Evolutionary conservation across 2,888 invertebrate genomes (phyloP).

Genomic region (Meteorus colon): DNA sequence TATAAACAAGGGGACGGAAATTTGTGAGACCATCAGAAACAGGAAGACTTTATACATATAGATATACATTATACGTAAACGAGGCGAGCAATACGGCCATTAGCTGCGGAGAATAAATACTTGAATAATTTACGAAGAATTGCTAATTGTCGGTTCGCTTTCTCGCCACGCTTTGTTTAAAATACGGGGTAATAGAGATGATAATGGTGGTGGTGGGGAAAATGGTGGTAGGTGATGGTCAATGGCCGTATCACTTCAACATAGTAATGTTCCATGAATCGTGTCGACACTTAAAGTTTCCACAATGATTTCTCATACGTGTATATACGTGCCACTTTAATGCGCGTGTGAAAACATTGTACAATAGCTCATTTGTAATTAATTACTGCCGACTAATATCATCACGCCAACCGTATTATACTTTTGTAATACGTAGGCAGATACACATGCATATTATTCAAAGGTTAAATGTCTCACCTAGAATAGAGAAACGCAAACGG

Average conservation of each 20-base stretch:
- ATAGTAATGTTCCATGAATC: constrained; percentile 25
- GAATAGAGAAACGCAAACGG: not conserved
- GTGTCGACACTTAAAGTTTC: constrained; percentile 35
- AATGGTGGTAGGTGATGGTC: constrained; percentile 15
- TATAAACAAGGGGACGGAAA: constrained; percentile 60
- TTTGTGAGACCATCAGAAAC: constrained; percentile 35
- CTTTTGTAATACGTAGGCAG: not conserved
- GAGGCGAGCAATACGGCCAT: constrained; percentile 51
- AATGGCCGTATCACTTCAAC: constrained; percentile 34
- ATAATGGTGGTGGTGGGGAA: not conserved
- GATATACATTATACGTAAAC: constrained; percentile 19
- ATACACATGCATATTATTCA: constrained; percentile 12
- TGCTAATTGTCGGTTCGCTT: constrained; percentile 54
- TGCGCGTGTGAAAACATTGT: constrained; percentile 37
- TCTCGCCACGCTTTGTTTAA: constrained; percentile 46
- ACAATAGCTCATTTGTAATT: constrained; percentile 43
- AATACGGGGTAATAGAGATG: constrained; percentile 15
- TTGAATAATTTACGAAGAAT: constrained; percentile 64
- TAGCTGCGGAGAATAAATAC: constrained; percentile 54
- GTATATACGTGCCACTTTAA: constrained; percentile 37
- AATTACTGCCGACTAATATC: constrained; percentile 30
- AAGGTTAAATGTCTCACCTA: constrained; percentile 27
- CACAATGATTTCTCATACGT: constrained; percentile 36
- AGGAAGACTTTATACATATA: constrained; percentile 49
- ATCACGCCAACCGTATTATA: constrained; percentile 24